A percentile compares a stretch with the other conserved stretches of the same genome.
phyloP scores from a whole-genome alignment of 2,888 invertebrate species.

The Eilema griseolum region DNA sequence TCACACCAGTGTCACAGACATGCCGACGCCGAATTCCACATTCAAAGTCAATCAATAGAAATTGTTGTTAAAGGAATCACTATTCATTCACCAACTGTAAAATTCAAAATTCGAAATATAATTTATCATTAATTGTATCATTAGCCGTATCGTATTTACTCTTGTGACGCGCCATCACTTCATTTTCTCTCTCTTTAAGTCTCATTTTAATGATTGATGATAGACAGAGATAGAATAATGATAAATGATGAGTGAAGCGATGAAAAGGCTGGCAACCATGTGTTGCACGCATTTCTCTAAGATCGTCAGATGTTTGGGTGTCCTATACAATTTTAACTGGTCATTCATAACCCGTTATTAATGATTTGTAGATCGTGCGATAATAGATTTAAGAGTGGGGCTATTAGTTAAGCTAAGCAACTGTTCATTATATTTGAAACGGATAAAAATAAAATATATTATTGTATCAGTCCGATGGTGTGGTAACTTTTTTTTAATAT shows the following conservation, averaged over 20 bases:
- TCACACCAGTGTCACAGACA: conserved; percentile 59
- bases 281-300: conserved; percentile 69
- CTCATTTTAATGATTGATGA: conserved; percentile 85
- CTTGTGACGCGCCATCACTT: conserved; percentile 71
- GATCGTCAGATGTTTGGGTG: conserved; percentile 73
- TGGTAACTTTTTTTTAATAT: neutral
- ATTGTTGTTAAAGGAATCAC: conserved; percentile 37
- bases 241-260: conserved; percentile 77
- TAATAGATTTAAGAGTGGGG: conserved; percentile 65
- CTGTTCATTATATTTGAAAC: conserved; percentile 32
- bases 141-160: conserved; percentile 81
- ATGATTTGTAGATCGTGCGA: conserved; percentile 68
- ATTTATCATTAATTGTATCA: conserved; percentile 85
- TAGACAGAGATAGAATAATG: conserved; percentile 68
- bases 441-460: conserved; percentile 1
- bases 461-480: neutral
- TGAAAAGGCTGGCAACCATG: conserved; percentile 79
- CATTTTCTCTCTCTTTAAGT: conserved; percentile 86
- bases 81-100: conserved; percentile 71
- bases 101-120: conserved; percentile 73
- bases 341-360: conserved; percentile 81
- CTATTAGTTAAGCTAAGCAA: conserved; percentile 49
- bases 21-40: conserved; percentile 64
- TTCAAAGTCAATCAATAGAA: conserved; percentile 44
- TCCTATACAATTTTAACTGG: conserved; percentile 79